A percentile compares a stretch with the other conserved stretches of the same genome.
phyloP scores from a whole-genome alignment of 2,113 vertebrate species.

The Ardeotis arabs region DNA sequence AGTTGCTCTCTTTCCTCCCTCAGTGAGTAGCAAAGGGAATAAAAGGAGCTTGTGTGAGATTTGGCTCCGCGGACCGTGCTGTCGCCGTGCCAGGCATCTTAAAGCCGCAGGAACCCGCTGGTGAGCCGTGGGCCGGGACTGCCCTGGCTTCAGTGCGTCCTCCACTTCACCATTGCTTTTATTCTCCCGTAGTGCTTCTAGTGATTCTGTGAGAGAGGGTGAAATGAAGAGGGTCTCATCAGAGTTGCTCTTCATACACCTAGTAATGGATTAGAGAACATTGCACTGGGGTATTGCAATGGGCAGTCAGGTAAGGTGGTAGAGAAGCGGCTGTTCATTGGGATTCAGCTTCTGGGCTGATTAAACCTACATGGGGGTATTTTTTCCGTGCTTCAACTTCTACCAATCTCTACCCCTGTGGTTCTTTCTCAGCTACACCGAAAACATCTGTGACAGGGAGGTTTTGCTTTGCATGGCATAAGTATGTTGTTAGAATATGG shows the following conservation, averaged over 20 bases:
- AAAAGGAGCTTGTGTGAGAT: conserved; percentile 54
- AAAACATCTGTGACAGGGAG: not conserved
- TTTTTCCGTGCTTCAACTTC: too few relatives aligned
- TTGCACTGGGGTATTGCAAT: rapidly evolving
- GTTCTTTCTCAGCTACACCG: not conserved
- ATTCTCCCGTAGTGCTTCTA: not conserved
- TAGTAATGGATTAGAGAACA: rapidly evolving
- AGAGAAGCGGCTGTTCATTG: not conserved
- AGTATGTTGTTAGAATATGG: not conserved
- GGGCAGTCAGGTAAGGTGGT: not conserved
- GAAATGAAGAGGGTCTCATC: not conserved
- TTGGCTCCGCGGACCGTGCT: not conserved
- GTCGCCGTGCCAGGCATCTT: conserved; percentile 6
- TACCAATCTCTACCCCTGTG: not conserved
- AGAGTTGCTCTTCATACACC: rapidly evolving
- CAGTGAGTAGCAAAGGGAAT: not conserved
- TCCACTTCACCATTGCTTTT: not conserved
- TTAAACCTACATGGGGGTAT: rapidly evolving
- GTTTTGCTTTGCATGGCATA: not conserved
- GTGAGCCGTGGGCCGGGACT: not conserved
- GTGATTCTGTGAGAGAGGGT: not conserved
- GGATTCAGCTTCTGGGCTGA: not conserved
- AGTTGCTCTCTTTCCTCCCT: conserved; percentile 30
- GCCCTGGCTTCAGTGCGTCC: not conserved
- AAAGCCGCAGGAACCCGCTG: not conserved